Evolutionary conservation across 2,888 invertebrate species (phyloP).

Genomic region (Meiosimyza platycephala): DNA sequence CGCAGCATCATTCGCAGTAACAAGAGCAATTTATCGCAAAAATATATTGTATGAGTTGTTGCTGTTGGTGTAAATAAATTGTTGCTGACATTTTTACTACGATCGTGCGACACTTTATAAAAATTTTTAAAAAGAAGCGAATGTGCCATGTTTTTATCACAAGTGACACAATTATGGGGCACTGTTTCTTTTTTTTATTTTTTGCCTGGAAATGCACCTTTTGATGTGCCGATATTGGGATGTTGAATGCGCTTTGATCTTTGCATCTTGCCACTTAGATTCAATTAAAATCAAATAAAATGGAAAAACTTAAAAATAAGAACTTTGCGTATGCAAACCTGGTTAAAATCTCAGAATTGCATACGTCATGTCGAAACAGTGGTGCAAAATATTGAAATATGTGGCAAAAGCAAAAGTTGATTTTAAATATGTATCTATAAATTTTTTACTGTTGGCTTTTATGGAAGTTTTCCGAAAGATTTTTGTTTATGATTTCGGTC

Average conservation of each 20-base stretch:
- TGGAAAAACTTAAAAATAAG: constrained; percentile 6
- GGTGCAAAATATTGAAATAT: no score
- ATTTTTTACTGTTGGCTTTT: no score
- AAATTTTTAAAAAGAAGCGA: background rate
- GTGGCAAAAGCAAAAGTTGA: no score
- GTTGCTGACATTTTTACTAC: constrained; percentile 13
- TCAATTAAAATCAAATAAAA: constrained; percentile 64
- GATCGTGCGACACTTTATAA: background rate
- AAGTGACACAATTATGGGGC: constrained; percentile 16
- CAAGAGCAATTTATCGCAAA: background rate
- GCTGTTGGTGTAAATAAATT: constrained; percentile 10
- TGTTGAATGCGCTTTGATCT: constrained; percentile 59
- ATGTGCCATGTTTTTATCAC: background rate
- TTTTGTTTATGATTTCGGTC: no score
- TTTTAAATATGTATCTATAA: no score
- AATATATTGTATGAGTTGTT: no score
- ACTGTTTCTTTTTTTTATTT: background rate
- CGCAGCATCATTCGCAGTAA: background rate
- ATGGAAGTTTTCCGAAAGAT: no score
- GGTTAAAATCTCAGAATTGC: no score
- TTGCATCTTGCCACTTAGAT: constrained; percentile 61
- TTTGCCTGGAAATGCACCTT: background rate
- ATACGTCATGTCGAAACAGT: no score
- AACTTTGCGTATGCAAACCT: background rate
- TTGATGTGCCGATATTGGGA: background rate